Evolutionary conservation across 1,140 invertebrate species (phyloP), one percentile per base, ranked within the genome.

Genomic region (Harlomillsia oculata): DNA sequence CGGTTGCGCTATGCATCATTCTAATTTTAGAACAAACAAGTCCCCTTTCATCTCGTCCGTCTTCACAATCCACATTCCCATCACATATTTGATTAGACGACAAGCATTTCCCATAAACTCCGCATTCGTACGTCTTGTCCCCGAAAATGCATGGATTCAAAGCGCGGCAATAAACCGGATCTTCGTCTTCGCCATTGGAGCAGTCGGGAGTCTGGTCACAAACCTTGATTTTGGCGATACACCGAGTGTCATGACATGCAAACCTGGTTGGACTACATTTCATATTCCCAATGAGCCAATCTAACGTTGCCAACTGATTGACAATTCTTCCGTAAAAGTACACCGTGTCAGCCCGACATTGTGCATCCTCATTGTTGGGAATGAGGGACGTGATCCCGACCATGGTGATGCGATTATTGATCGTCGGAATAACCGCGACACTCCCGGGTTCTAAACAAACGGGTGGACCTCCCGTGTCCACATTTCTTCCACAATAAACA

Each of bases 81-180:
- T 48, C 18, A 25, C 44, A 48, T 5, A 26, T 14, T 25, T 25
- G 9, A 5, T 48, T 32, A 8, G 45, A 11, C 6, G 49, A 37
- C 9, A 53, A 21, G 25, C 51, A 53, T 16, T 45, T 8, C 23
- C 51, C 51, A 43, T 53, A 53, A 8, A 53, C 36, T 14, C 51
- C 51, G 20, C 51, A 53, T 11, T 21, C 51, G 25, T 16, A 53
- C 5, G 18, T 8, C 14, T 41, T 29, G 13, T 30, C 26, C 6
- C 6, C 9, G 5, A 8, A 6, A 21, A 43, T 13, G 25, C 51
- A 53, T 6, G 23, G 28, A 23, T 53, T 53, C 20, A 34, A 20
- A 5, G 36, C 36, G 8, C 39, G 25, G 28, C 51, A 53, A 26
- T 45, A 53, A 40, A 23, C 25, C 37, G 51, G 36, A 21, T 53